phyloP scores from a whole-genome alignment of 2,797 vertebrate genomes.

The Pseudochaenichthys georgianus region DNA sequence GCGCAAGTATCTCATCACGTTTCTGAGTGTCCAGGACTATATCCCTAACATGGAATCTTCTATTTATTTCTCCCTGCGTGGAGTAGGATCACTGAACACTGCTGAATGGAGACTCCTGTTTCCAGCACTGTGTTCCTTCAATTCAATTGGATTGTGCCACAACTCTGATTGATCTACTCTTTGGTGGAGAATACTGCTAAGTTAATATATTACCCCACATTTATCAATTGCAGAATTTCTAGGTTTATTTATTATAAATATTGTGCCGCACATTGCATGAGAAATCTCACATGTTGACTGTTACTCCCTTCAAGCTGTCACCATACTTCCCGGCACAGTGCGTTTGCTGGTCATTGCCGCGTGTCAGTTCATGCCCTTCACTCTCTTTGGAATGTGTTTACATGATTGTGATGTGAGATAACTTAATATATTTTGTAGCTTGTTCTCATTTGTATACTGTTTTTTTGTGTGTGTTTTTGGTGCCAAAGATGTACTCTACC shows the following conservation, averaged over 20 bases:
- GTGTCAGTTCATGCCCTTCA: conserved; percentile 73
- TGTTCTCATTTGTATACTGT: conserved; percentile 60
- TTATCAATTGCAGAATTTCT: conserved; percentile 15
- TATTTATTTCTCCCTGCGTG: conserved; percentile 70
- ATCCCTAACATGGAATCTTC: conserved; percentile 43
- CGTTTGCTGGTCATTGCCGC: conserved; percentile 92
- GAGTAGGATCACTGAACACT: conserved; percentile 63
- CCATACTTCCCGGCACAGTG: conserved; percentile 70
- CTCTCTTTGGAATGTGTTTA: conserved; percentile 92
- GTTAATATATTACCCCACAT: conserved; percentile 14
- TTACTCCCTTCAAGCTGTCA: conserved; percentile 42
- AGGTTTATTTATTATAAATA: conserved; percentile 2
- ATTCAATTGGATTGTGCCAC: conserved; percentile 79
- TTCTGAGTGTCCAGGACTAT: conserved; percentile 55
- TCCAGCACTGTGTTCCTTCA: conserved; percentile 49
- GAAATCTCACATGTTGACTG: conserved; percentile 30
- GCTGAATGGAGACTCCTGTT: conserved; percentile 69
- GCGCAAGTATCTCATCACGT: conserved; percentile 63
- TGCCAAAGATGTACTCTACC: conserved; percentile 94
- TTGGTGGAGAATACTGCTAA: conserved; percentile 27
- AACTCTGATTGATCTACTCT: conserved; percentile 57
- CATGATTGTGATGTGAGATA: conserved; percentile 89
- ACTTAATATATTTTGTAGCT: conserved; percentile 97
- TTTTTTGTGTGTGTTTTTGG: conserved; percentile 61
- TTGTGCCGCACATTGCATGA: conserved; percentile 21